phyloP scores from a whole-genome alignment of 2,888 invertebrate species.

The Silvanus unidentatus region DNA sequence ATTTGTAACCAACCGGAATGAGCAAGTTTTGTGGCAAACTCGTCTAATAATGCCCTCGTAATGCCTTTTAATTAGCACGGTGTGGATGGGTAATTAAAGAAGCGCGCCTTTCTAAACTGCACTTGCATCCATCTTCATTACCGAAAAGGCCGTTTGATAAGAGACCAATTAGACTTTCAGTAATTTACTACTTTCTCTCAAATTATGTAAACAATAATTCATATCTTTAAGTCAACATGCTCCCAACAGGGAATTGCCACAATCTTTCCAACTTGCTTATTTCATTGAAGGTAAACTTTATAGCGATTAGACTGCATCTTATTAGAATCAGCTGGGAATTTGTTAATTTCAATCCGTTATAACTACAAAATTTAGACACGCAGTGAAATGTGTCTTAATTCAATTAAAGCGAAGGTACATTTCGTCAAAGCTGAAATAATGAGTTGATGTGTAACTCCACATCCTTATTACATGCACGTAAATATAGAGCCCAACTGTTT shows the following conservation, averaged over 20 bases:
- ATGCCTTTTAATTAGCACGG: slow-evolving; percentile 4
- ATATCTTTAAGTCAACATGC: neutral
- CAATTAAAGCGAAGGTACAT: slow-evolving; percentile 15
- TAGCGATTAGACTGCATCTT: too few species aligned
- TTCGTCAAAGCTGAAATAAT: slow-evolving; percentile 19
- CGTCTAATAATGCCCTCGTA: slow-evolving; percentile 2
- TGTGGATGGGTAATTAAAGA: neutral
- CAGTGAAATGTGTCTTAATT: slow-evolving; percentile 14
- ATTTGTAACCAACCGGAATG: too few species aligned
- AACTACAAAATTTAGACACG: too few species aligned
- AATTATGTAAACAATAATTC: neutral
- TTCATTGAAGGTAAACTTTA: too few species aligned
- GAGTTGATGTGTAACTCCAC: neutral
- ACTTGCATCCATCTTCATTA: slow-evolving; percentile 5
- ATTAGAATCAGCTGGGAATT: too few species aligned
- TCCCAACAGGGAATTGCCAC: too few species aligned
- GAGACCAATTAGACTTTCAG: slow-evolving; percentile 11
- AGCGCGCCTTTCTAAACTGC: neutral
- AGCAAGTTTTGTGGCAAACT: neutral
- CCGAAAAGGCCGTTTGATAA: slow-evolving; percentile 2
- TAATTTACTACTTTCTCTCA: slow-evolving; percentile 7
- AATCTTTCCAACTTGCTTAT: too few species aligned
- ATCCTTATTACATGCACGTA: neutral
- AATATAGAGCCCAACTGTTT: neutral
- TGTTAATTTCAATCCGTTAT: too few species aligned